Conservation (phyloP, 2,888 invertebrate genomes). For the Zaprionus obscuricornis region DNA sequence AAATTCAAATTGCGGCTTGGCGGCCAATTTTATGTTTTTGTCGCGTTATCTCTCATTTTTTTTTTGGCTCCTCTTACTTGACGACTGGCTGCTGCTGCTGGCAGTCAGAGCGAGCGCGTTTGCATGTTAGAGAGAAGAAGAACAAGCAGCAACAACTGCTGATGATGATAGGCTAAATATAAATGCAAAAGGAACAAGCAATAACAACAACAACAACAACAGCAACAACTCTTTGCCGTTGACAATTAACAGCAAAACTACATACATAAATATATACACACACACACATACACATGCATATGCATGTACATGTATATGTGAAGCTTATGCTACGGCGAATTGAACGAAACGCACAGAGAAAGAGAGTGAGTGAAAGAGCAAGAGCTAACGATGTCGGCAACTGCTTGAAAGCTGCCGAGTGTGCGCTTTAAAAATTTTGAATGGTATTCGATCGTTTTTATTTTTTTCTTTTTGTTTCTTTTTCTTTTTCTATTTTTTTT, state of each 20-base stretch:
- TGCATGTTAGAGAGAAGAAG: constrained; percentile 20
- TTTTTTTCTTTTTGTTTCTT: constrained; percentile 1
- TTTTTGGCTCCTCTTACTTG: constrained; percentile 16
- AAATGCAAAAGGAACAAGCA: constrained; percentile 45
- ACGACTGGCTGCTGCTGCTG: neutral
- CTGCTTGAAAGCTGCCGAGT: constrained; percentile 32
- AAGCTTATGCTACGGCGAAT: no score
- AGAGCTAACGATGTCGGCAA: constrained; percentile 5
- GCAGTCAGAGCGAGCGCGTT: constrained; percentile 1
- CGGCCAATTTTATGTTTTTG: constrained; percentile 46
- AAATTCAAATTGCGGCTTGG: constrained; percentile 61
- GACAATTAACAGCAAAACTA: constrained; percentile 40
- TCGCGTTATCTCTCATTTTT: constrained; percentile 47
- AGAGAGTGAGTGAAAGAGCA: no score
- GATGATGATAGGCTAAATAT: constrained; percentile 53
- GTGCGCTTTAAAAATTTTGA: constrained; percentile 41
- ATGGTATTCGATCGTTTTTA: constrained; percentile 36
- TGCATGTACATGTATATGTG: no score
- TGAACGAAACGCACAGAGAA: constrained; percentile 1
- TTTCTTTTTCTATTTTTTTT: no score
- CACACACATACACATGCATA: no score
- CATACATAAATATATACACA: no score
- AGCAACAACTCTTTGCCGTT: constrained; percentile 43
- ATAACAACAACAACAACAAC: neutral
- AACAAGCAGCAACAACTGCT: constrained; percentile 31